Percentiles rank a stretch among this genome's conserved stretches.
Conservation (phyloP, 2,797 vertebrate species). For the Hippocampus kuda region DNA sequence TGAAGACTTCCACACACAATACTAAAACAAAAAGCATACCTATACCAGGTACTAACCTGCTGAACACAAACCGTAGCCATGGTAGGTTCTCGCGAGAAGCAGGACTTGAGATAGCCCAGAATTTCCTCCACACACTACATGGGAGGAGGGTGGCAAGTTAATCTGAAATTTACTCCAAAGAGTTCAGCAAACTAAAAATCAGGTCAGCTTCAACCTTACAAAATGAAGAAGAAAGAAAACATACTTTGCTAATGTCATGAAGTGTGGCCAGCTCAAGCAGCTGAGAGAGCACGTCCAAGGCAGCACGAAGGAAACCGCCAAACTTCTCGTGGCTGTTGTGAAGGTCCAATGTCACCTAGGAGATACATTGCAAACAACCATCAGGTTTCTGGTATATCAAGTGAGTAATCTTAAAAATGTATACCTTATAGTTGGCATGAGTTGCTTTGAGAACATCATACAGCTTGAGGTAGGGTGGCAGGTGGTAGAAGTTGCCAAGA, state of each 20-base stretch:
- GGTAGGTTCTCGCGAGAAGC: slow-evolving; percentile 89
- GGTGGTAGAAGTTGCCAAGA: slow-evolving; percentile 89
- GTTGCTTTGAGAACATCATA: slow-evolving; percentile 96
- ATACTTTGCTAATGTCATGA: slow-evolving; percentile 87
- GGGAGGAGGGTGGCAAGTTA: slow-evolving; percentile 4
- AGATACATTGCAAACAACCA: neutral
- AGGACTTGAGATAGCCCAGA: slow-evolving; percentile 88
- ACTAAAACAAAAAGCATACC: neutral
- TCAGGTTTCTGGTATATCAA: neutral
- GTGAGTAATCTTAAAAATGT: fast-evolving
- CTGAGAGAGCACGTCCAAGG: slow-evolving; percentile 90
- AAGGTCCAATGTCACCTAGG: slow-evolving; percentile 90
- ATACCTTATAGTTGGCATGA: slow-evolving; percentile 92
- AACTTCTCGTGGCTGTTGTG: slow-evolving; percentile 91
- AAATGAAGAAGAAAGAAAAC: neutral
- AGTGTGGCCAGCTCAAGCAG: slow-evolving; percentile 89
- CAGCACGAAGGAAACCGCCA: slow-evolving; percentile 81
- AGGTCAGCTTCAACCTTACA: neutral
- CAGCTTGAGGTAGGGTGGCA: slow-evolving; percentile 90
- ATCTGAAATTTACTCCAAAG: neutral
- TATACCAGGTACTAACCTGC: slow-evolving; percentile 69
- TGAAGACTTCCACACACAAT: slow-evolving; percentile 44
- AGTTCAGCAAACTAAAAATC: neutral
- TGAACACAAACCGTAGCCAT: slow-evolving; percentile 96
- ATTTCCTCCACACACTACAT: slow-evolving; percentile 92